Base-by-base conservation (phyloP, 2,888 invertebrate genomes). In the Cancer borealis region DNA sequence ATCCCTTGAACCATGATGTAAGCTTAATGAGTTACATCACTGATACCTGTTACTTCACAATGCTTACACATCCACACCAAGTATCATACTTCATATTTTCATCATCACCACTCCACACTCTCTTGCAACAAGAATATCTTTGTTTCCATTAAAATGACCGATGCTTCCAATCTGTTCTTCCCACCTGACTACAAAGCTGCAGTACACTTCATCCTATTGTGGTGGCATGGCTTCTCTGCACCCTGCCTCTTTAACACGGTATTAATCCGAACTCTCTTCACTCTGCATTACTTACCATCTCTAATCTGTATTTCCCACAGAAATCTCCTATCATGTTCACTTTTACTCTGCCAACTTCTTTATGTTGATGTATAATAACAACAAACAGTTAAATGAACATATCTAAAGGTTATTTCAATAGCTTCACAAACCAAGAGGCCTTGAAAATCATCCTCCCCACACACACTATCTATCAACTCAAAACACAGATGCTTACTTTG, bases 401-500 rank as follows among this genome's bases (percentile, higher is more conserved):
- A 73, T 73, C 26, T 2, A 73, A 73, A 73, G 73, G 8, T 26
- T 4, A 73, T 4, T 26, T n/a, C 26, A 73, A 3, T 26, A 73
- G 26, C 26, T n/a, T 73, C 73, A 73, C n/a, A 26, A 26, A 73
- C 8, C 73, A 73, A n/a, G 26, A 21, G n/a, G 21, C 73, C 26
- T 26, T 73, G 26, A 1, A 84, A 84, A 84, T 39, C 84, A 3
- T 39, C 84, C 39, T 17, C 6, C 17, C 3, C 12, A 66, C 66
- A 14, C 21, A 14, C 39, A 84, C 39, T 17, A 14, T 3, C 39
- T 39, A 30, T 10, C 84, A 30, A 39, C 10, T 84, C 84, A 39
- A 12, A 39, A 84, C 84, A 84, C 14, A 30, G 17, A 84, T 79
- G 60, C 96, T 96, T 92, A 96, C 96, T 95, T 39, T 96, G 95